These are phyloP conservation scores for Tringa solitaria DNA, from an alignment of 2,113 vertebrate genomes.

Conservation along the genomic window DNA sequence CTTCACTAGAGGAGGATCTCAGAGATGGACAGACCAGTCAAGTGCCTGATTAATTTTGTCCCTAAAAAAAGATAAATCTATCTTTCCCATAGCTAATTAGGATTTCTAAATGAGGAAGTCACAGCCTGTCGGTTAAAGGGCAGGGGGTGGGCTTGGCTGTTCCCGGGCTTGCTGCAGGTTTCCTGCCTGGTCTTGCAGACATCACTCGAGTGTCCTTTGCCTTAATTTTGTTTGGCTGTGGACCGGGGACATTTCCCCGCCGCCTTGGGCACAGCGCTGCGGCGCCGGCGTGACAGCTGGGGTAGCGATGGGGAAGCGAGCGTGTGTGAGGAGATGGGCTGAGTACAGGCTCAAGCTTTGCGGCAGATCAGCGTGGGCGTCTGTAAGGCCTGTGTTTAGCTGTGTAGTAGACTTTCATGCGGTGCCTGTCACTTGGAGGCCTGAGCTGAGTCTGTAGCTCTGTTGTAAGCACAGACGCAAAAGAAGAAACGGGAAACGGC, in stretches of 20 bases:
- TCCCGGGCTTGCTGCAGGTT: neutral
- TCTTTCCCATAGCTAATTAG: neutral
- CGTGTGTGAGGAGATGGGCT: neutral
- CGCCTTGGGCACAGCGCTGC: neutral
- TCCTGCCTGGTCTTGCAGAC: neutral
- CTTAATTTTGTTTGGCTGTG: neutral
- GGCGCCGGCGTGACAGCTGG: neutral
- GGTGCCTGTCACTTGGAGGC: slow-evolving; percentile 13
- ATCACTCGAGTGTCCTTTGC: neutral
- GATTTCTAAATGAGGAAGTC: slow-evolving; percentile 18
- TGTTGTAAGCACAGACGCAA: neutral
- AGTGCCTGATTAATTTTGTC: neutral
- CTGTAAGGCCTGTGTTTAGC: neutral
- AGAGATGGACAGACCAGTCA: neutral
- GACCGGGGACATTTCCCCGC: neutral
- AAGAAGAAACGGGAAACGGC: neutral
- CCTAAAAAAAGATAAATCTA: neutral
- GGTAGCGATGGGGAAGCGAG: neutral
- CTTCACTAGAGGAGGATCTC: neutral
- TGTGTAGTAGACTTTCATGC: neutral
- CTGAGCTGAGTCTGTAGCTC: neutral
- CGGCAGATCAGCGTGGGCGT: neutral
- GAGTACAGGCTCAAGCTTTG: neutral
- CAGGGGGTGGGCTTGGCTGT: neutral
- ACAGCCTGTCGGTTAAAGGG: neutral